phyloP scores from a whole-genome alignment of 2,888 invertebrate species.

The Ethmia dodecea region DNA sequence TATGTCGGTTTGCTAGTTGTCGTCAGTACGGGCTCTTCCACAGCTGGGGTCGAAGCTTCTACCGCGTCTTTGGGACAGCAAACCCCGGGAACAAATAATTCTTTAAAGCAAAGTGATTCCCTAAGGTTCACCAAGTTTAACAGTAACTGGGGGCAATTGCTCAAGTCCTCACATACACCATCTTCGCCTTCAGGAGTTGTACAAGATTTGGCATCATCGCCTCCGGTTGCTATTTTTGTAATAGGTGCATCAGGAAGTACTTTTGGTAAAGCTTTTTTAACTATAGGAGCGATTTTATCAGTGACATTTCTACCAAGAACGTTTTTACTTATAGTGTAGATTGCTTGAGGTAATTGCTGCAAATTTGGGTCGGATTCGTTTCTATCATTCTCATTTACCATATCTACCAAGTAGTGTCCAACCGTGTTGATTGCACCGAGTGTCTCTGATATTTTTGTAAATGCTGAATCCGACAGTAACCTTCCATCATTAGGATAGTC shows the following conservation, averaged over 20 bases:
- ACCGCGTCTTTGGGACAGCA: slow-evolving; percentile 85
- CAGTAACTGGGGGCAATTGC: slow-evolving; percentile 90
- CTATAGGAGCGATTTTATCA: slow-evolving; percentile 87
- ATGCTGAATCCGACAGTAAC: slow-evolving; percentile 78
- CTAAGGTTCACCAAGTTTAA: slow-evolving; percentile 88
- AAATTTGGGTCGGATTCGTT: slow-evolving; percentile 60
- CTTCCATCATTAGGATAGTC: slow-evolving; percentile 60
- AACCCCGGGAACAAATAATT: slow-evolving; percentile 93
- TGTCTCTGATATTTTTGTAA: slow-evolving; percentile 80
- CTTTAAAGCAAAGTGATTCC: slow-evolving; percentile 94
- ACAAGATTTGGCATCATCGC: slow-evolving; percentile 80
- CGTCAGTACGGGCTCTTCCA: slow-evolving; percentile 48
- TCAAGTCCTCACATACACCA: slow-evolving; percentile 92
- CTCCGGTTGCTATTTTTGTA: slow-evolving; percentile 59
- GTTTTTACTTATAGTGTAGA: slow-evolving; percentile 89
- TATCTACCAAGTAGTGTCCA: slow-evolving; percentile 90
- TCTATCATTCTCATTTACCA: slow-evolving; percentile 77
- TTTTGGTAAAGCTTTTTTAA: slow-evolving; percentile 60
- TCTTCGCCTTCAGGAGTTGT: slow-evolving; percentile 88
- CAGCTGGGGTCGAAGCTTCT: slow-evolving; percentile 37
- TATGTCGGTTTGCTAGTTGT: slow-evolving; percentile 64
- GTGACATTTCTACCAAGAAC: slow-evolving; percentile 86
- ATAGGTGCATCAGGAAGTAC: slow-evolving; percentile 64
- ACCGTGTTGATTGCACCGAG: slow-evolving; percentile 91
- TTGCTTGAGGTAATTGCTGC: slow-evolving; percentile 80